phyloP scores from a whole-genome alignment of 2,888 invertebrate genomes.

The Strigamia crassipes region DNA sequence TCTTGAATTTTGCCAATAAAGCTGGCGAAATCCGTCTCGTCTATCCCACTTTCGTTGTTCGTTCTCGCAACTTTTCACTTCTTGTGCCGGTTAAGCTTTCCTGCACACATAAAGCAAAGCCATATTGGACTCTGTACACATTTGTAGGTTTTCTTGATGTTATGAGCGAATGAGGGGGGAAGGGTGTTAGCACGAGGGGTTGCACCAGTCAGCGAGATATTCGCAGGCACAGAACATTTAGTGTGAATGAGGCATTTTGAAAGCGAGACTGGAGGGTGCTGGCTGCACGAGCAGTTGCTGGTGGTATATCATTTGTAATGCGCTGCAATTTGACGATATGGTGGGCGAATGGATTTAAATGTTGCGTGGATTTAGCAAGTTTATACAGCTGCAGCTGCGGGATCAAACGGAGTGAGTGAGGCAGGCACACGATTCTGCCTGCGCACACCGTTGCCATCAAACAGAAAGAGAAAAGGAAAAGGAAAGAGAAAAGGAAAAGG shows the following conservation, averaged over 20 bases:
- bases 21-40: neutral
- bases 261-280: neutral
- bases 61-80: neutral
- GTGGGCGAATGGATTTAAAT: constrained; percentile 22
- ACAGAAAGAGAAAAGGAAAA: no score
- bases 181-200: neutral
- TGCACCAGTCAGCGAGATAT: neutral
- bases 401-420: neutral
- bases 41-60: neutral
- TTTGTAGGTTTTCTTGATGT: constrained; percentile 10
- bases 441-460: no score
- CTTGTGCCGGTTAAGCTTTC: neutral
- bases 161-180: neutral
- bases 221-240: constrained; percentile 4
- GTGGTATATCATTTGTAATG: constrained; percentile 10
- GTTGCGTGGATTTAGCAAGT: constrained; percentile 1
- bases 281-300: neutral
- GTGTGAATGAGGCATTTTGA: constrained; percentile 3
- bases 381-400: neutral
- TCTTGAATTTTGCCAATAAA: neutral
- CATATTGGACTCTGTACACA: constrained; percentile 10
- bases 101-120: constrained; percentile 4
- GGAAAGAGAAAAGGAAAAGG: neutral
- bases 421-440: no score
- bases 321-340: constrained; percentile 4